Conservation (phyloP, 2,888 invertebrate species). For the Pyrrhosoma nymphula region DNA sequence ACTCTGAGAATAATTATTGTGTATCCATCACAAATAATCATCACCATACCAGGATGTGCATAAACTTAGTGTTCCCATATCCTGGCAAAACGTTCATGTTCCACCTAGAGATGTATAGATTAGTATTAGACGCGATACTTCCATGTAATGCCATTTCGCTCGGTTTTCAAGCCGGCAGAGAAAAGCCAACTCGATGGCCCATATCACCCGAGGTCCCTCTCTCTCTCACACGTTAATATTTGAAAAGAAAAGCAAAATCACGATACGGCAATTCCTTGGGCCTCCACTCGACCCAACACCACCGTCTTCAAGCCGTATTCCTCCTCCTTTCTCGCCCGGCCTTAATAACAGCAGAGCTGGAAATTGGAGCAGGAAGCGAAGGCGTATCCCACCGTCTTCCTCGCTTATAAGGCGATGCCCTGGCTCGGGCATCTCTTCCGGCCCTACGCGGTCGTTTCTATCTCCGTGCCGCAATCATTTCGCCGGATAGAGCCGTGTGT, state of each 20-base stretch:
- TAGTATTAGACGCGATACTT: neutral
- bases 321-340: neutral
- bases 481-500: conserved; percentile 21
- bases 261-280: neutral
- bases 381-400: neutral
- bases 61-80: too few relatives aligned
- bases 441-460: conserved; percentile 17
- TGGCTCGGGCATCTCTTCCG: neutral
- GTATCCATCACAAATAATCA: too few relatives aligned
- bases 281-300: neutral
- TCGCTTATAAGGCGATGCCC: neutral
- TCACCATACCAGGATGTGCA: too few relatives aligned
- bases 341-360: neutral
- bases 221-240: neutral
- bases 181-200: neutral
- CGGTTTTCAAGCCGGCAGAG: neutral
- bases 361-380: neutral
- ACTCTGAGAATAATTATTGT: too few relatives aligned
- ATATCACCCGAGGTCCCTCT: neutral
- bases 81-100: neutral
- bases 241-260: conserved; percentile 29
- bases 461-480: conserved; percentile 16
- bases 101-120: neutral
- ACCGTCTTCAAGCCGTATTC: neutral
- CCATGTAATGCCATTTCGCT: neutral